Evolutionary conservation across 2,888 invertebrate species (phyloP).

Genomic region (Philaethria dido): DNA sequence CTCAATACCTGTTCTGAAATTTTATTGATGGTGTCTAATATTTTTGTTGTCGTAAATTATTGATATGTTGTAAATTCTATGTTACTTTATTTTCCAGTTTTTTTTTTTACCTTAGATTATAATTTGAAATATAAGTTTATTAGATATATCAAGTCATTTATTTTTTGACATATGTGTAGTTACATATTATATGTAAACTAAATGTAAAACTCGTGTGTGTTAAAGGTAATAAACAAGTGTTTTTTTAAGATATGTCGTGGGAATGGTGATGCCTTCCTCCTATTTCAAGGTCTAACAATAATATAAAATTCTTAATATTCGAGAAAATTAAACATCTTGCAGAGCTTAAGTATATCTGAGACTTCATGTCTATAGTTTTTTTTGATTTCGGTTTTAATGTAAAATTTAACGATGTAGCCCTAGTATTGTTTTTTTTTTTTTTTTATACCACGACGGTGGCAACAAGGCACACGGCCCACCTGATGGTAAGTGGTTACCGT

Average conservation of each 20-base stretch:
- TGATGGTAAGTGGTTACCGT: too few species aligned
- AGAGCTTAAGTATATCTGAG: not conserved
- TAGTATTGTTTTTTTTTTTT: constrained; percentile 5
- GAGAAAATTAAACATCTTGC: not conserved
- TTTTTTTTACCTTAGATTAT: too few species aligned
- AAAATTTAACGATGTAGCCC: not conserved
- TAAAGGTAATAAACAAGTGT: not conserved
- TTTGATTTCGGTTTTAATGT: not conserved
- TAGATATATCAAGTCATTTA: too few species aligned
- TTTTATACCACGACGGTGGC: too few species aligned
- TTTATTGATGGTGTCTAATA: too few species aligned
- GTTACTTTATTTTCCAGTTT: too few species aligned
- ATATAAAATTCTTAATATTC: not conserved
- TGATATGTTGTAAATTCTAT: too few species aligned
- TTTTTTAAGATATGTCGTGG: constrained; percentile 1
- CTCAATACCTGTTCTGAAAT: not conserved
- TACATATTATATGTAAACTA: not conserved
- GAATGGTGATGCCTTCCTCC: not conserved
- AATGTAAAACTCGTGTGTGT: not conserved
- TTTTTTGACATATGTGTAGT: too few species aligned
- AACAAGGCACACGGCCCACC: too few species aligned
- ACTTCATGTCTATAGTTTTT: not conserved
- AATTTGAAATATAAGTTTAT: too few species aligned
- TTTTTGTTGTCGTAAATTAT: too few species aligned
- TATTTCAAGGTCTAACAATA: constrained; percentile 1